Conservation (phyloP, 2,797 vertebrate genomes). For the Remorina albescens region DNA sequence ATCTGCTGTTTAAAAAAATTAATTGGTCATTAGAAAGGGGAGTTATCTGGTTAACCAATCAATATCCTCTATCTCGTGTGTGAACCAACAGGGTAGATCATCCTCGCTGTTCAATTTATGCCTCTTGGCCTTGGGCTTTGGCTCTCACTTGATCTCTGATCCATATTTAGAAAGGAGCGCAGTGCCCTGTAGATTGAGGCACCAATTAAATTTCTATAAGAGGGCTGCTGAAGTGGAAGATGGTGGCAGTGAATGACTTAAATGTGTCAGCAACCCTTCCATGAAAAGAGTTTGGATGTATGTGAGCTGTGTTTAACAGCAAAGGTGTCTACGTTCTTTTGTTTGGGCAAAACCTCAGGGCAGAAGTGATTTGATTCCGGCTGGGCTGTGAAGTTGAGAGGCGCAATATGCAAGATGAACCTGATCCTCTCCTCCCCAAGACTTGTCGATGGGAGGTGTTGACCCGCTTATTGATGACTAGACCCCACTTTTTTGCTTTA, state of each 20-base stretch:
- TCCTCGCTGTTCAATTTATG: conserved; percentile 18
- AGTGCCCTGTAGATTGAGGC: conserved; percentile 46
- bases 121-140: conserved; percentile 42
- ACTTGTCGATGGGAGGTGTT: conserved; percentile 61
- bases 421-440: conserved; percentile 50
- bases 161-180: conserved; percentile 67
- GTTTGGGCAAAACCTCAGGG: conserved; percentile 49
- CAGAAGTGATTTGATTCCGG: conserved; percentile 58
- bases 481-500: conserved; percentile 63
- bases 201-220: conserved; percentile 59
- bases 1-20: not conserved
- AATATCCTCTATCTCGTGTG: not conserved
- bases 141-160: conserved; percentile 37
- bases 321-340: conserved; percentile 24
- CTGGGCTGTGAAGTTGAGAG: conserved; percentile 64
- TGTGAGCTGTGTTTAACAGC: conserved; percentile 18
- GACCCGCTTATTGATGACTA: conserved; percentile 73
- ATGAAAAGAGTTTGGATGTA: conserved; percentile 25
- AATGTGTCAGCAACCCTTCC: conserved; percentile 27
- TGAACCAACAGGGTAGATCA: conserved; percentile 7
- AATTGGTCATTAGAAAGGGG: not conserved
- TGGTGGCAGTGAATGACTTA: conserved; percentile 32
- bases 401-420: conserved; percentile 67
- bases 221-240: conserved; percentile 52
- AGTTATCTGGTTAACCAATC: not conserved